phyloP scores from a whole-genome alignment of 2,797 vertebrate genomes.

The Calcarius lapponicus region DNA sequence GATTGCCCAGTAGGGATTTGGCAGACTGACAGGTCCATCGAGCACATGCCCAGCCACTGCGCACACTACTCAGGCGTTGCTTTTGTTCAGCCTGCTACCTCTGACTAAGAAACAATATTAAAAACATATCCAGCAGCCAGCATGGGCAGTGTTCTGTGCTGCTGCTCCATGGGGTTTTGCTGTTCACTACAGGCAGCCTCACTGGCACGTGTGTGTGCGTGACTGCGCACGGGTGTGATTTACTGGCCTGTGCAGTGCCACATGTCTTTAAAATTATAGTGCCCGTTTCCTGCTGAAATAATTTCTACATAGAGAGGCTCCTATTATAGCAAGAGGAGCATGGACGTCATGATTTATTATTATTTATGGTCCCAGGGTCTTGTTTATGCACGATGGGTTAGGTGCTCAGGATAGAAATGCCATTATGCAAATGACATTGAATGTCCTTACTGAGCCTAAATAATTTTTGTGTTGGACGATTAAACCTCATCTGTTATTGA shows the following conservation, averaged over 20 bases:
- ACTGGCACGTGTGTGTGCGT: background rate
- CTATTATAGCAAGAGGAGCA: slow-evolving; percentile 80
- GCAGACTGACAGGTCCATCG: rapidly evolving
- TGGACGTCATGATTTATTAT: slow-evolving; percentile 90
- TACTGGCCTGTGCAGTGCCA: slow-evolving; percentile 69
- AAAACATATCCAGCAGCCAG: background rate
- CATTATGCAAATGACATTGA: slow-evolving; percentile 98
- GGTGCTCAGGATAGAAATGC: slow-evolving; percentile 88
- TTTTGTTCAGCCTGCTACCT: background rate
- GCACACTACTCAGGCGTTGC: rapidly evolving
- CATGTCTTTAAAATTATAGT: slow-evolving; percentile 82
- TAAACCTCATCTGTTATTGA: slow-evolving; percentile 99
- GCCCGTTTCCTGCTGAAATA: slow-evolving; percentile 86
- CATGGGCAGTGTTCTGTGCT: background rate
- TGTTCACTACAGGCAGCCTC: background rate
- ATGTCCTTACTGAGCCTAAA: slow-evolving; percentile 89
- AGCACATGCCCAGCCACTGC: background rate
- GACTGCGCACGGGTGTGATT: slow-evolving; percentile 57
- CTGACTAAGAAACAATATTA: background rate
- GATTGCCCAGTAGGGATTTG: background rate
- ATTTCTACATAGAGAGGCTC: slow-evolving; percentile 88
- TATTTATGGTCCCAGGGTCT: slow-evolving; percentile 91
- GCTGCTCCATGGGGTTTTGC: slow-evolving; percentile 7
- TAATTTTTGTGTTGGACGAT: slow-evolving; percentile 93
- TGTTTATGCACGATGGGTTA: slow-evolving; percentile 87